Conservation (phyloP, 1,140 invertebrate species). For the Lasioglossum albipes region DNA sequence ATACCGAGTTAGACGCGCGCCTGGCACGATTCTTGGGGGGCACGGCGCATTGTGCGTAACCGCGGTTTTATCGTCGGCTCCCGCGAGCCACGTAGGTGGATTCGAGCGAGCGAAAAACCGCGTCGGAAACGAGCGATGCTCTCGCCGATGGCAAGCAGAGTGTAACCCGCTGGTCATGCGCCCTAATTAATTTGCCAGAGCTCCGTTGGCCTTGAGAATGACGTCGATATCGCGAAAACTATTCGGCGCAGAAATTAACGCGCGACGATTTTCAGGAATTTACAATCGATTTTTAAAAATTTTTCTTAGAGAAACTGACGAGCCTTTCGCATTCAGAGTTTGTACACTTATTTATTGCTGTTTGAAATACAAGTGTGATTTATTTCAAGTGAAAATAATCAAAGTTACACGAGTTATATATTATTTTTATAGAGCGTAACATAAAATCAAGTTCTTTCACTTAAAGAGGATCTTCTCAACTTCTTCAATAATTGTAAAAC, state of each 20-base stretch:
- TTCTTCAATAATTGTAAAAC: no score
- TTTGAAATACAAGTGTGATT: no score
- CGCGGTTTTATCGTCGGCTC: constrained; percentile 24
- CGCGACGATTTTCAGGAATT: no score
- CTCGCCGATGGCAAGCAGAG: constrained; percentile 15
- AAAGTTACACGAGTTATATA: no score
- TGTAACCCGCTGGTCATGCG: neutral
- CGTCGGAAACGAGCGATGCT: constrained; percentile 8
- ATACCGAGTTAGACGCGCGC: constrained; percentile 56
- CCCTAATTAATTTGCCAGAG: constrained; percentile 11
- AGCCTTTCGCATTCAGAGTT: no score
- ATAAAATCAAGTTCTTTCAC: no score
- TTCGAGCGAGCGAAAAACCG: neutral
- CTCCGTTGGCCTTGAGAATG: constrained; percentile 24
- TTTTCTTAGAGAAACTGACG: no score
- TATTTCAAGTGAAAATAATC: no score
- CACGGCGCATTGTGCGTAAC: constrained; percentile 51
- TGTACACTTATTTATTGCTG: no score
- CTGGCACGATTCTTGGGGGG: constrained; percentile 63
- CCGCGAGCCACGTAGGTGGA: constrained; percentile 7
- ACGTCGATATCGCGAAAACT: neutral
- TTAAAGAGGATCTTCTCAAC: no score
- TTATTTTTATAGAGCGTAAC: no score
- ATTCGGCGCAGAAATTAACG: neutral
- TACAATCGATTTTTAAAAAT: no score